Percentiles rank a stretch among this genome's conserved stretches.
Conservation (phyloP, 2,113 vertebrate species). For the Malurus melanocephalus region DNA sequence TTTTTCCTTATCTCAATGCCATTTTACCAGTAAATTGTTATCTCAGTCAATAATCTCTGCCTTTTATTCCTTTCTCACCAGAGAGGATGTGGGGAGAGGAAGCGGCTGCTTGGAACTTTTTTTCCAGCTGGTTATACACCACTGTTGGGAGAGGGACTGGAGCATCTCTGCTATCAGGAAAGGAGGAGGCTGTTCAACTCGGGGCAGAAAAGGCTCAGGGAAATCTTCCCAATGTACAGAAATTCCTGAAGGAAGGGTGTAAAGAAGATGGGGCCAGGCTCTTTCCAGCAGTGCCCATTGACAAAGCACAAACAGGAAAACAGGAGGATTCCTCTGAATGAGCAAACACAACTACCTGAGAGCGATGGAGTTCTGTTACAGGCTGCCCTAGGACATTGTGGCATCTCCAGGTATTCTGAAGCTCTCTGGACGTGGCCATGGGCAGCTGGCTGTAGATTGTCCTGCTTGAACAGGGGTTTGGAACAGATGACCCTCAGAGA, state of each 20-base stretch:
- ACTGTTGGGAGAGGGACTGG: not conserved
- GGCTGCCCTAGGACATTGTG: not conserved
- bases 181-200: not conserved
- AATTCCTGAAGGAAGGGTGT: not conserved
- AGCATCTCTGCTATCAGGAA: not conserved
- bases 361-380: not conserved
- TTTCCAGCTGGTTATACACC: not conserved
- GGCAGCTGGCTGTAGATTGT: not conserved
- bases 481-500: not conserved
- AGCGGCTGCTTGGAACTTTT: not conserved
- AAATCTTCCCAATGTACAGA: not conserved
- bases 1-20: not conserved
- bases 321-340: not conserved
- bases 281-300: not conserved
- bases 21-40: not conserved
- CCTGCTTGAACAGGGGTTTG: not conserved
- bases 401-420: not conserved
- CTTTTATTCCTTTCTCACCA: not conserved
- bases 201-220: not conserved
- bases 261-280: not conserved
- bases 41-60: not conserved
- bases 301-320: not conserved
- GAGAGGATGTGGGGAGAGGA: not conserved
- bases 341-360: not conserved
- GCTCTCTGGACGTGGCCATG: not conserved